phyloP scores from a whole-genome alignment of 2,888 invertebrate species.

The Galerucella calmariensis region DNA sequence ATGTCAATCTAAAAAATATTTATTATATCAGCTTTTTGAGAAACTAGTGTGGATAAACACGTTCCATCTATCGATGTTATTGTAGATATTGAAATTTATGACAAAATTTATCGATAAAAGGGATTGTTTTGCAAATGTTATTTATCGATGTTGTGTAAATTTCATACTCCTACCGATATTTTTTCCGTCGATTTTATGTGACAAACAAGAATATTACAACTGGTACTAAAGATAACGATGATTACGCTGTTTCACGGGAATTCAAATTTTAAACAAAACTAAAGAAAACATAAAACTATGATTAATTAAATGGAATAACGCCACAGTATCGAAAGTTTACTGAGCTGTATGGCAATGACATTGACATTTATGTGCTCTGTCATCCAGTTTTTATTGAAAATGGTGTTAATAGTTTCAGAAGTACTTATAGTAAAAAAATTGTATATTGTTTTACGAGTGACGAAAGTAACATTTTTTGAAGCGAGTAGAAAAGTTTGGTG shows the following conservation, averaged over 20 bases:
- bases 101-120: slow-evolving; percentile 34
- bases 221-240: slow-evolving; percentile 19
- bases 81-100: slow-evolving; percentile 41
- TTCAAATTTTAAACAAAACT: neutral
- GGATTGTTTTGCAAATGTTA: slow-evolving; percentile 34
- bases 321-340: no score
- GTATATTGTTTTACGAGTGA: no score
- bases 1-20: slow-evolving; percentile 20
- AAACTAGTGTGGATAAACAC: slow-evolving; percentile 45
- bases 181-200: slow-evolving; percentile 20
- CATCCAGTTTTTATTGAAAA: no score
- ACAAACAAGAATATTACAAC: slow-evolving; percentile 27
- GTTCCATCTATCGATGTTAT: slow-evolving; percentile 39
- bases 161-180: slow-evolving; percentile 20
- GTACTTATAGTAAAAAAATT: no score
- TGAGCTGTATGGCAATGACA: no score
- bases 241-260: slow-evolving; percentile 1
- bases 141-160: slow-evolving; percentile 32
- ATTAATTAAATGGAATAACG: neutral
- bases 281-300: neutral
- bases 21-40: slow-evolving; percentile 30
- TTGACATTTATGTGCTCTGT: no score
- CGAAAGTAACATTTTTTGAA: no score
- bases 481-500: no score
- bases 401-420: no score